Evolutionary conservation across 1,140 invertebrate species (phyloP), one percentile per base, ranked within the genome.

Genomic region (Orchestia grillus): DNA sequence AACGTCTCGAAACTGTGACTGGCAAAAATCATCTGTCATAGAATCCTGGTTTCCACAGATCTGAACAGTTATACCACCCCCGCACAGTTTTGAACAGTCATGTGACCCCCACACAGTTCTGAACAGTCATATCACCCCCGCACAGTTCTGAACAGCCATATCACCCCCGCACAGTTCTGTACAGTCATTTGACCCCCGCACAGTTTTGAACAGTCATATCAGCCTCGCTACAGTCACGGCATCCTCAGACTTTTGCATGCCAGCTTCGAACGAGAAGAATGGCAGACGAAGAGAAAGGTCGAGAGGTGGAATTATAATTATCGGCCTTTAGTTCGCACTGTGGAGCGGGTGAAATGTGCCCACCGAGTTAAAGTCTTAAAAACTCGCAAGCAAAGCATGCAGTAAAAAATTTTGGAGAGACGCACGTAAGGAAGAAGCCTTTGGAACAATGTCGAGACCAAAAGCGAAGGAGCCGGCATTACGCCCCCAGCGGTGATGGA

Each of bases 401-500:
- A 90, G 88, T 6, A 43, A 77, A 77, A 77, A 77, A 77, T 77
- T 77, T 28, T 23, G 1, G 62, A 77, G 36, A 77, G 36, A 77
- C 1, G 36, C 36, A 36, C 11, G 62, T 42, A 4, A 41, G 36
- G 41, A 90, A 90, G 28, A 90, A 44, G 42, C 3, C 42, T 36
- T 44, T 15, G 43, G 42, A 90, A 36, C 41, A 90, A 90, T 23
- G 42, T 11, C 4, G 88, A 90, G 88, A 42, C 42, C 88, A 44
- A 36, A 90, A 90, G 88, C 42, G 88, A 90, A 90, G 88, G 42
- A 90, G 88, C 28, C 8, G 11, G 11, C 88, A 41, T 90, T 36
- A 42, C 88, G 62, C 62, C 62, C 44, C 92, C 92, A 15, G 6
- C 44, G 41, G 92, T 94, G 92, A 94, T 94, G 92, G 92, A 94